Base-by-base conservation (phyloP, 2,888 invertebrate species). In the Blera fallax region DNA sequence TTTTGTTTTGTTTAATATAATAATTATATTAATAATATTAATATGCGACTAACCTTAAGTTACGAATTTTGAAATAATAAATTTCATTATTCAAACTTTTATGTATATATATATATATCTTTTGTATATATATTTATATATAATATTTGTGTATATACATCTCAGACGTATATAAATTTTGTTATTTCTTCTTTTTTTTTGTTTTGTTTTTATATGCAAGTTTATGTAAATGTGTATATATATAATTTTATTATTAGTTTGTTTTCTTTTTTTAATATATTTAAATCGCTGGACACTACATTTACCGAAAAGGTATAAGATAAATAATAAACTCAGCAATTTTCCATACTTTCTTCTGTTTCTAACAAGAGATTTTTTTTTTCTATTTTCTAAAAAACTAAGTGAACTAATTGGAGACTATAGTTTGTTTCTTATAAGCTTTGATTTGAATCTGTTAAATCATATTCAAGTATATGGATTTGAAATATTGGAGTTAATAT, bases 21-120 rank as follows among this genome's bases (percentile, higher is more conserved):
- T 79, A 82, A 45, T 67, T 76, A 76, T 80, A 70, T 85, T 60
- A 80, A 72, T 76, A 80, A 80, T 80, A 85, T 84, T 84, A 84
- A 80, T 84, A 70, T 80, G 64, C 76, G 70, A 80, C 84, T 85
- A 85, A 80, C 70, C 67, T 81, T 76, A 80, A 54, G 58, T 65
- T 77, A 67, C n/a, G 80, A 81, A 80, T 81, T 80, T 77, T 72
- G 80, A 85, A 85, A 85, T 85, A 85, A 81, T 85, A 85, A 81
- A 85, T 85, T 54, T 77, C 81, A 85, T 77, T 77, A 76, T 85
- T 85, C 85, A 65, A 80, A 76, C 40, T 43, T 11, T 27, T 73
- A n/a, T 72, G 18, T 73, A 54, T 77, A 32, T 64, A 69, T 69
- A 45, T 83, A 70, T 74, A 74, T 72, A 82, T 72, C 27, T 37